Evolutionary conservation across 2,888 invertebrate genomes (phyloP).

Genomic region (Punctoribates punctum): DNA sequence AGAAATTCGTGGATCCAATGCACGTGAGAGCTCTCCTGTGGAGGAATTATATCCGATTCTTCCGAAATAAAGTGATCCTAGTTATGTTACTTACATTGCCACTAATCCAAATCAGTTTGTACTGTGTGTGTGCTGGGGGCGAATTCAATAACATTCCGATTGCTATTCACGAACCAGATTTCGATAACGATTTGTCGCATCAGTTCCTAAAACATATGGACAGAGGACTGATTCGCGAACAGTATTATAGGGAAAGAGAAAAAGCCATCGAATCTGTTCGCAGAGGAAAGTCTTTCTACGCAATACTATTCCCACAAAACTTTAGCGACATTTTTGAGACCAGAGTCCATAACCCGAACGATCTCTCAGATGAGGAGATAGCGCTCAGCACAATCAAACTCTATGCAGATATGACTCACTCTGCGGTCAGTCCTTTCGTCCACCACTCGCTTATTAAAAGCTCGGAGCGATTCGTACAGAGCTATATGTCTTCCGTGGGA

Average conservation of each 20-base stretch:
- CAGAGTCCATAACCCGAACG: constrained; percentile 66
- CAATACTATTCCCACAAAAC: constrained; percentile 79
- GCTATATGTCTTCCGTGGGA: constrained; percentile 67
- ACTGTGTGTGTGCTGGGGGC: constrained; percentile 26
- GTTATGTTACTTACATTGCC: constrained; percentile 31
- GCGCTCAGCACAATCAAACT: constrained; percentile 81
- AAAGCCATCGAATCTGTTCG: constrained; percentile 69
- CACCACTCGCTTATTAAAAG: constrained; percentile 78
- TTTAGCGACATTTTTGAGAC: constrained; percentile 81
- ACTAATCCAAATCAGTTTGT: constrained; percentile 24
- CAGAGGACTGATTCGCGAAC: neutral
- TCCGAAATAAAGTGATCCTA: constrained; percentile 50
- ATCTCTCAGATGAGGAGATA: constrained; percentile 77
- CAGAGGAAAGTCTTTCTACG: constrained; percentile 79
- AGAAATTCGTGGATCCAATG: neutral
- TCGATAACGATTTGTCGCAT: constrained; percentile 6
- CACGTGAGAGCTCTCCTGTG: constrained; percentile 49
- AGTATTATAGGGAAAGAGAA: constrained; percentile 54
- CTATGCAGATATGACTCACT: constrained; percentile 88
- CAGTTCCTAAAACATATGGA: constrained; percentile 19
- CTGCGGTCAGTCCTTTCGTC: constrained; percentile 56
- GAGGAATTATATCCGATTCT: constrained; percentile 52
- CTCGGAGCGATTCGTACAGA: constrained; percentile 76
- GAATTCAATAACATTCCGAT: constrained; percentile 11
- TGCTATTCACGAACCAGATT: constrained; percentile 18